Evolutionary conservation across 2,113 vertebrate genomes (phyloP).

Genomic region (Chaetorhynchus papuensis): DNA sequence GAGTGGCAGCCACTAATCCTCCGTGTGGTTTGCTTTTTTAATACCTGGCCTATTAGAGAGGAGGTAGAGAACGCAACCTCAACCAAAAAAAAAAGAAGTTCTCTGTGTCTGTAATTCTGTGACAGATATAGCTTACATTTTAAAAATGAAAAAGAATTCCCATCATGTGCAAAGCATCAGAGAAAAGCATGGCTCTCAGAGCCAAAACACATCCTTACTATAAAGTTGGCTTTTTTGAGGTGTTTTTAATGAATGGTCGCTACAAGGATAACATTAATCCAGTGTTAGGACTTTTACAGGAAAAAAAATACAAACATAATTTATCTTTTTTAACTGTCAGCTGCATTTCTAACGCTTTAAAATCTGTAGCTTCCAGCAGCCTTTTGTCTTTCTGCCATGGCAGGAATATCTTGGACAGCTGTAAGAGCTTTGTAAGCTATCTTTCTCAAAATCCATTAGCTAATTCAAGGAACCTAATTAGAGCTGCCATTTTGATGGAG

Average conservation of each 20-base stretch:
- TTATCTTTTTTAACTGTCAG: conserved; percentile 80
- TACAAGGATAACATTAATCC: conserved; percentile 71
- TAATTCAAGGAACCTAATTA: conserved; percentile 95
- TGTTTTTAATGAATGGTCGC: conserved; percentile 71
- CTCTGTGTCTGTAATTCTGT: background rate
- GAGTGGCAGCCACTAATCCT: background rate
- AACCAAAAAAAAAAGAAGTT: background rate
- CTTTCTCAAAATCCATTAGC: conserved; percentile 90
- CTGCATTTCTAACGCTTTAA: conserved; percentile 74
- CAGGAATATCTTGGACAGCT: conserved; percentile 79
- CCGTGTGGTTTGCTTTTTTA: background rate
- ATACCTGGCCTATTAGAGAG: background rate
- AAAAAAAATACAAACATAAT: conserved; percentile 72
- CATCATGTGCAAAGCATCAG: conserved; percentile 38
- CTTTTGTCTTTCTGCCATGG: conserved; percentile 80
- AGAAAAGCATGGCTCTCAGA: conserved; percentile 45
- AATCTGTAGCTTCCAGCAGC: conserved; percentile 75
- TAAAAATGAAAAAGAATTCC: conserved; percentile 18
- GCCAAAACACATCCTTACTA: conserved; percentile 64
- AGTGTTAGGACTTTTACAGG: conserved; percentile 70
- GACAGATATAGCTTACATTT: background rate
- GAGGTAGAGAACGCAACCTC: background rate
- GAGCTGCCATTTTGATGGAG: conserved; percentile 94
- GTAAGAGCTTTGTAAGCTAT: conserved; percentile 82
- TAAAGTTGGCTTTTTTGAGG: background rate